Evolutionary conservation across 2,888 invertebrate genomes (phyloP).

Genomic region (Disparrhopalites patrizii): DNA sequence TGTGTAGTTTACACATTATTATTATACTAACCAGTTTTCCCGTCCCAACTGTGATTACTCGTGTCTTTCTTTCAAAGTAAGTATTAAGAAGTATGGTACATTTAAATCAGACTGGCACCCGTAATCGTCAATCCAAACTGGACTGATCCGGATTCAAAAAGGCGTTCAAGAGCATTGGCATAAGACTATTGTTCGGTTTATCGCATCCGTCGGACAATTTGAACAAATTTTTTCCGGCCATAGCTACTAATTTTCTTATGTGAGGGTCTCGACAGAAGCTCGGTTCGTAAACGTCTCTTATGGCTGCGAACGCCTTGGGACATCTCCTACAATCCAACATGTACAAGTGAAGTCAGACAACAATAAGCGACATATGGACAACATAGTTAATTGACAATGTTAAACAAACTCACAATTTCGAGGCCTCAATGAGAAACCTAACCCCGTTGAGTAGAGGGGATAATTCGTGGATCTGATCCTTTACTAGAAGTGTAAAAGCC

Average conservation of each 20-base stretch:
- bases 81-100: too few relatives aligned
- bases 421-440: conserved; percentile 39
- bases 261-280: conserved; percentile 41
- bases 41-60: too few relatives aligned
- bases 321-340: conserved; percentile 38
- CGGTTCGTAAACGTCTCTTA: conserved; percentile 40
- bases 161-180: conserved; percentile 42
- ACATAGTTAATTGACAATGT: neutral
- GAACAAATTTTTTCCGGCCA: conserved; percentile 41
- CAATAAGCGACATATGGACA: neutral
- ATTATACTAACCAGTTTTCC: too few relatives aligned
- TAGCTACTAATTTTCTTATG: conserved; percentile 36
- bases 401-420: conserved; percentile 39
- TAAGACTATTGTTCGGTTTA: conserved; percentile 28
- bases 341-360: neutral
- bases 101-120: too few relatives aligned
- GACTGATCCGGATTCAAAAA: conserved; percentile 35
- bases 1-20: too few relatives aligned
- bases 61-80: too few relatives aligned
- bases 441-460: conserved; percentile 43
- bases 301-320: conserved; percentile 35
- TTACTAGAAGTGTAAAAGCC: conserved; percentile 37
- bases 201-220: conserved; percentile 34
- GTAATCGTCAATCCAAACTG: too few relatives aligned
- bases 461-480: conserved; percentile 32